Base-by-base conservation (phyloP, 1,140 invertebrate species). In the Lucilia sericata region DNA sequence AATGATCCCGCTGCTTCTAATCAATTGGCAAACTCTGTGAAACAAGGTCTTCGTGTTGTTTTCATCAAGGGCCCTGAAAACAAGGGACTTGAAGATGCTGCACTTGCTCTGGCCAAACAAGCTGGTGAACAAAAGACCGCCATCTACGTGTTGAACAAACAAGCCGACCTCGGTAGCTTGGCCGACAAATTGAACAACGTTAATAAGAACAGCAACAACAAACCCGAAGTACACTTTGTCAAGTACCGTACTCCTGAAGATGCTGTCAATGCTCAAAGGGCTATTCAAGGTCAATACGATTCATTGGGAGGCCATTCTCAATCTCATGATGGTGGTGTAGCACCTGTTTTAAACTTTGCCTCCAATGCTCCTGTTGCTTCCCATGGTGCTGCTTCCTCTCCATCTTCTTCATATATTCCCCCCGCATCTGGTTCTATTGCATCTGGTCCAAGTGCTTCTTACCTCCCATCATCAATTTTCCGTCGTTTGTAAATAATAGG, bases 161-260 rank as follows among this genome's bases (percentile, higher is more conserved):
- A 90, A 86, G 88, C 89, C 1, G 88, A 90, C 47, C 85, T 90
- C 34, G 86, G 87, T 5, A 88, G 87, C 74, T 85, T 90, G 74
- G 87, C 87, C 74, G 86, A 87, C 84, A 87, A 87, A 83, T 51
- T 90, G 25, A 75, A 85, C 17, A 12, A 34, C n/a, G 8, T 34
- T 49, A 49, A 83, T 9, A 42, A 78, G 42, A 51, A 82, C 14
- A 88, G 86, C 21, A 86, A 87, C 82, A 86, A 86, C 82, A 90
- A 90, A 85, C 89, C 89, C 51, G 88, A 89, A 80, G 89, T 90
- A 2, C 89, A 90, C 84, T 90, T 90, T 21, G 88, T 90, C 60
- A 90, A 90, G 83, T 90, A 90, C 78, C 86, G 89, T 82, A 90
- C 89, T 5, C 85, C 82, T 14, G 86, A 90, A 85, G 89, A 90